Evolutionary conservation across 2,797 vertebrate species (phyloP).

Genomic region (Sebastes nivosus): DNA sequence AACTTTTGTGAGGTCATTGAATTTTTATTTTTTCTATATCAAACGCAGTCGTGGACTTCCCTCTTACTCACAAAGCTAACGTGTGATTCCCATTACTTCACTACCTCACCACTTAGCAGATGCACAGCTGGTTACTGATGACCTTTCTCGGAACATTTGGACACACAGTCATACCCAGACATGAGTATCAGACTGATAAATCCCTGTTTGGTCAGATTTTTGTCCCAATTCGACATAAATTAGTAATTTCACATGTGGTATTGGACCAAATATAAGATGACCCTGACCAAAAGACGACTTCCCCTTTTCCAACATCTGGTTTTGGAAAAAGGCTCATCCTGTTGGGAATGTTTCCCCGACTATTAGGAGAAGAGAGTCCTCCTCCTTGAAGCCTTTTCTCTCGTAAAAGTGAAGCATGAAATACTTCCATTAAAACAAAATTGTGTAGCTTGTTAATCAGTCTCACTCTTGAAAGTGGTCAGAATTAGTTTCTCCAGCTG

Average conservation of each 20-base stretch:
- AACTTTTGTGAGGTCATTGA: slow-evolving; percentile 71
- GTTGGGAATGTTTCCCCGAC: neutral
- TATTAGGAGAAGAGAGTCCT: neutral
- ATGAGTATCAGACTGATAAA: neutral
- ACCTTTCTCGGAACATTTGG: slow-evolving; percentile 46
- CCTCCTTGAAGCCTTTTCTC: neutral
- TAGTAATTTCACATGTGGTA: neutral
- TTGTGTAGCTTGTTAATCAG: neutral
- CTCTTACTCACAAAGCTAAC: slow-evolving; percentile 68
- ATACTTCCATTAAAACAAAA: neutral
- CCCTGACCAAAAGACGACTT: neutral
- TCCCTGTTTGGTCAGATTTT: neutral
- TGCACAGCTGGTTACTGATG: slow-evolving; percentile 53
- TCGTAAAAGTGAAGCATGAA: neutral
- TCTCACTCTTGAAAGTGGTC: neutral
- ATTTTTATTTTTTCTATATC: slow-evolving; percentile 46
- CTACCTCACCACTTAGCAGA: slow-evolving; percentile 53
- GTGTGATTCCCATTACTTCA: slow-evolving; percentile 68
- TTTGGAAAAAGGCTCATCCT: neutral
- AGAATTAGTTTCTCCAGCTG: neutral
- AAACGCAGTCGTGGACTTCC: slow-evolving; percentile 73
- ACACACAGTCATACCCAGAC: slow-evolving; percentile 42
- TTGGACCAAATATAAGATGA: neutral
- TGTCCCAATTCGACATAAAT: neutral
- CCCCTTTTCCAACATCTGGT: neutral